Conservation (phyloP, 2,888 invertebrate species). For the Drosophila longiperda region DNA sequence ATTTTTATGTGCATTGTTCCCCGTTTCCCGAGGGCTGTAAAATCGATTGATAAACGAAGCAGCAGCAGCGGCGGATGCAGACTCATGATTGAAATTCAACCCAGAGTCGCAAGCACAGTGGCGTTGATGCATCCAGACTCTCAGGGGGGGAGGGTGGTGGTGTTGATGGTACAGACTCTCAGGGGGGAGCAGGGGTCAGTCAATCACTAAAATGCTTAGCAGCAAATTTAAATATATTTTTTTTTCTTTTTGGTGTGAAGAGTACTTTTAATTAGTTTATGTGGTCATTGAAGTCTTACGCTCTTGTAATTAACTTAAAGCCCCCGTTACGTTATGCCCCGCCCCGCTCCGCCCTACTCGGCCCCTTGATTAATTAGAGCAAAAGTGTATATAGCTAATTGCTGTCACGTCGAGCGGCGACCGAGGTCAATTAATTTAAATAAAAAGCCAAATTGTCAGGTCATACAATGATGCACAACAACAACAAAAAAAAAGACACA, state of each 20-base stretch:
- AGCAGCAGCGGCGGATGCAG: conserved; percentile 30
- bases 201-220: conserved; percentile 62
- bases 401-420: conserved; percentile 68
- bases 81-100: conserved; percentile 75
- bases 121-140: conserved; percentile 27
- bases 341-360: neutral
- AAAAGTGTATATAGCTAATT: conserved; percentile 62
- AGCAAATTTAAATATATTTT: conserved; percentile 59
- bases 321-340: conserved; percentile 7
- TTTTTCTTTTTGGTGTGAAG: neutral
- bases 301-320: conserved; percentile 59
- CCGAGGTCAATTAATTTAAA: conserved; percentile 79
- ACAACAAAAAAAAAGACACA: conserved; percentile 8
- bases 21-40: conserved; percentile 60
- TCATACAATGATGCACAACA: conserved; percentile 43
- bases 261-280: conserved; percentile 70
- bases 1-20: conserved; percentile 56
- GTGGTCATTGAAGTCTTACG: conserved; percentile 55
- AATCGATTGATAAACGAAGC: conserved; percentile 74
- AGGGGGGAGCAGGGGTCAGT: neutral
- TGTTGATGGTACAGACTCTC: conserved; percentile 1
- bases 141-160: neutral
- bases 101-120: conserved; percentile 12
- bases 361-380: conserved; percentile 63
- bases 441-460: conserved; percentile 67